Conservation (phyloP, 2,113 vertebrate species). For the Corynorhinus townsendii region DNA sequence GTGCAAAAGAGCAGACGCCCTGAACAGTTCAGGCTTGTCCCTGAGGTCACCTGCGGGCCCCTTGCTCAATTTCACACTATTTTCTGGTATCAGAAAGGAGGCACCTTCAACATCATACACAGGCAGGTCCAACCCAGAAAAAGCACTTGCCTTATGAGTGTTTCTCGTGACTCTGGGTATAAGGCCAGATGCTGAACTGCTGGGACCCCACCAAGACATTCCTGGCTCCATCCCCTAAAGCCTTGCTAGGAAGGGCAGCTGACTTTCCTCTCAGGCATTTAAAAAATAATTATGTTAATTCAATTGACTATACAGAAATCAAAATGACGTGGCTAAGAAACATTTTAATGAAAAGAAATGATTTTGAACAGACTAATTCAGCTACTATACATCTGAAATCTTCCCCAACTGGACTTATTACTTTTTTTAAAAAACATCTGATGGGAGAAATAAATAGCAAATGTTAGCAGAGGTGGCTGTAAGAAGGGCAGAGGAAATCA, state of each 20-base stretch:
- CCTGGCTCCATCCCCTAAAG: too few relatives aligned
- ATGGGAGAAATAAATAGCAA: not conserved
- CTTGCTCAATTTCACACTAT: not conserved
- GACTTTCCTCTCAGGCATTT: not conserved
- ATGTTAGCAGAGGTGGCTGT: not conserved
- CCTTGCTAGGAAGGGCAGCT: not conserved
- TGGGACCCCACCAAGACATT: not conserved
- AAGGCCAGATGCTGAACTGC: not conserved
- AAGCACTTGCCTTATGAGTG: not conserved
- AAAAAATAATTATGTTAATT: not conserved
- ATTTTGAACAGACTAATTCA: slow-evolving; percentile 6
- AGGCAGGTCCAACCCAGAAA: not conserved
- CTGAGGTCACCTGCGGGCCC: too few relatives aligned
- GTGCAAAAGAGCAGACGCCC: fast-evolving
- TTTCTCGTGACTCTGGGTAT: not conserved
- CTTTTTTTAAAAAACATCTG: not conserved
- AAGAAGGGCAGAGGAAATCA: slow-evolving; percentile 14
- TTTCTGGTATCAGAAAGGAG: not conserved
- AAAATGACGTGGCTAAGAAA: not conserved
- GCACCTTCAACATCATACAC: too few relatives aligned
- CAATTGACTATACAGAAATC: not conserved
- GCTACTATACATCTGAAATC: not conserved
- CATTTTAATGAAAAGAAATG: not conserved
- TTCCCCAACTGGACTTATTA: not conserved
- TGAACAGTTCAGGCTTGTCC: not conserved